These are phyloP conservation scores for Bombus fervidus DNA, from an alignment of 1,140 invertebrate species.

Conservation along the genomic window DNA sequence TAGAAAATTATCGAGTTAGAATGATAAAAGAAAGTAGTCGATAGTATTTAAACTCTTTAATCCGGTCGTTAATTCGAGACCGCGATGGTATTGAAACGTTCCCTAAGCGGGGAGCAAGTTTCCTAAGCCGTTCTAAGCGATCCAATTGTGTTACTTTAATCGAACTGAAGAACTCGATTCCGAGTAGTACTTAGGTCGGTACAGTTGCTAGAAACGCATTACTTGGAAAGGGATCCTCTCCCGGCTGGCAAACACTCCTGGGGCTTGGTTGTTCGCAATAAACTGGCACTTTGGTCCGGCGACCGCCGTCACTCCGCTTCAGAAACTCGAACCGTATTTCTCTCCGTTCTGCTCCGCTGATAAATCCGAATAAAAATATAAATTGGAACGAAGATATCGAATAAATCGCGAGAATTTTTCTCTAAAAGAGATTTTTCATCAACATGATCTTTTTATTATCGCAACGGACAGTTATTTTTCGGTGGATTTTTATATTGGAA, in stretches of 20 bases:
- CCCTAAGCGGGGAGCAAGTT: not conserved
- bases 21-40: not conserved
- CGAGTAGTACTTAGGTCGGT: not conserved
- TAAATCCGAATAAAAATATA: not conserved
- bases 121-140: slow-evolving; percentile 16
- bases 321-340: not conserved
- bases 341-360: not conserved
- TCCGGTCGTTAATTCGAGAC: not conserved
- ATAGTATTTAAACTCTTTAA: not conserved
- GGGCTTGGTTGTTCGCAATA: slow-evolving; percentile 4
- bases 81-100: not conserved
- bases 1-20: not conserved
- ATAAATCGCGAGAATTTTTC: not conserved
- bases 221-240: slow-evolving; percentile 11
- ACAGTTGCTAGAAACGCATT: slow-evolving; percentile 9
- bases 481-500: too few species aligned
- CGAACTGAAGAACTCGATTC: slow-evolving; percentile 33
- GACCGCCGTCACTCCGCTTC: not conserved
- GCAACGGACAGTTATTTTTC: too few species aligned
- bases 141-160: slow-evolving; percentile 27
- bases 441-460: too few species aligned
- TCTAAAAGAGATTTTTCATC: not conserved
- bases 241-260: slow-evolving; percentile 1
- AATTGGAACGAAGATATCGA: not conserved
- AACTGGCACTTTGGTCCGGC: not conserved